phyloP scores from a whole-genome alignment of 2,888 invertebrate genomes.

The Galerucella pusilla region DNA sequence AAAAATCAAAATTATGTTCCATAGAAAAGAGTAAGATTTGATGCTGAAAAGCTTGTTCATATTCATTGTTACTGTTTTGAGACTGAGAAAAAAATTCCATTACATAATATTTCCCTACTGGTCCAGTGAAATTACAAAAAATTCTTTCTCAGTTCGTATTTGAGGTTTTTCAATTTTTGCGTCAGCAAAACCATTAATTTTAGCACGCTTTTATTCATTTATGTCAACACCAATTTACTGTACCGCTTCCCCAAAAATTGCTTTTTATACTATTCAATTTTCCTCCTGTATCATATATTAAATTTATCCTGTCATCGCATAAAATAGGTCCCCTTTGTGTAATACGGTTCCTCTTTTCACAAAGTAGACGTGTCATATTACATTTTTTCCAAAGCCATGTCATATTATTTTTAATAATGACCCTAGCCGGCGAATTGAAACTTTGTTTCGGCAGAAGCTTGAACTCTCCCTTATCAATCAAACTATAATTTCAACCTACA shows the following conservation, averaged over 20 bases:
- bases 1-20: too few relatives aligned
- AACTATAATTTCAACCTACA: background rate
- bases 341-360: background rate
- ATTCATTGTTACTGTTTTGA: too few relatives aligned
- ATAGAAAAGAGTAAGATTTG: too few relatives aligned
- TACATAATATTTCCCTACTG: too few relatives aligned
- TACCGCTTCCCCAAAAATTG: background rate
- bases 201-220: background rate
- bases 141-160: background rate
- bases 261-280: background rate
- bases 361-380: constrained; percentile 4
- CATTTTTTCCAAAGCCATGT: constrained; percentile 4
- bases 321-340: background rate
- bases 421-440: background rate
- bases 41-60: too few relatives aligned
- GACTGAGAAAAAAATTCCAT: too few relatives aligned
- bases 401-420: constrained; percentile 10
- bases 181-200: background rate
- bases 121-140: background rate
- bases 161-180: background rate
- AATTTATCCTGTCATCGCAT: background rate
- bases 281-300: constrained; percentile 5
- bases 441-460: background rate
- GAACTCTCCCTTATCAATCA: background rate
- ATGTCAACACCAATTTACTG: background rate